These are phyloP conservation scores for Muscidifurax raptorellus DNA, from an alignment of 1,140 invertebrate genomes.

Conservation along the genomic window DNA sequence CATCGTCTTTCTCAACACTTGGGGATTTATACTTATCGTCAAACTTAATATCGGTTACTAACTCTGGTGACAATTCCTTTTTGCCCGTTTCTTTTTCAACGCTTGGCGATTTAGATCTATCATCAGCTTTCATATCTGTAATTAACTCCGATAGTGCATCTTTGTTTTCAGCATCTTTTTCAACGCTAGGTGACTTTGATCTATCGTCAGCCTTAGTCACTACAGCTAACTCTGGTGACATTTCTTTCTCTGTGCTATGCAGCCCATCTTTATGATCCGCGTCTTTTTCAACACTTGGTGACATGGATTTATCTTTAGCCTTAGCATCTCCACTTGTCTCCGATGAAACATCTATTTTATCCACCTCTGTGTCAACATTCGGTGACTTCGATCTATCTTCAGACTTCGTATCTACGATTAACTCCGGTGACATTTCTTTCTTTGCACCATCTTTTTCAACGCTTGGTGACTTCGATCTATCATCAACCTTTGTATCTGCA, in stretches of 20 bases:
- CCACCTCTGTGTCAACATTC: constrained; percentile 5
- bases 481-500: neutral
- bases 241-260: constrained; percentile 36
- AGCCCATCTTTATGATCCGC: no score
- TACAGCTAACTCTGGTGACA: neutral
- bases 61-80: neutral
- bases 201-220: neutral
- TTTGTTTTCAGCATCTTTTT: constrained; percentile 28
- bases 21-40: neutral
- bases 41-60: neutral
- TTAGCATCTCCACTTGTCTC: neutral
- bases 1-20: neutral
- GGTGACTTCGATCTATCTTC: constrained; percentile 22
- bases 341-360: neutral
- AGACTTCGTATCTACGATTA: neutral
- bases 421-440: neutral
- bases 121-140: neutral
- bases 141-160: neutral
- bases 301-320: constrained; percentile 5
- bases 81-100: neutral
- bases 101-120: constrained; percentile 51
- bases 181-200: constrained; percentile 47
- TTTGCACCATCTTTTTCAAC: neutral
- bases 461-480: constrained; percentile 47
- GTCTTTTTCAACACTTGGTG: constrained; percentile 3